Evolutionary conservation across 2,888 invertebrate species (phyloP), one percentile per base, ranked within the genome.

Genomic region (Drosophila lutescens): DNA sequence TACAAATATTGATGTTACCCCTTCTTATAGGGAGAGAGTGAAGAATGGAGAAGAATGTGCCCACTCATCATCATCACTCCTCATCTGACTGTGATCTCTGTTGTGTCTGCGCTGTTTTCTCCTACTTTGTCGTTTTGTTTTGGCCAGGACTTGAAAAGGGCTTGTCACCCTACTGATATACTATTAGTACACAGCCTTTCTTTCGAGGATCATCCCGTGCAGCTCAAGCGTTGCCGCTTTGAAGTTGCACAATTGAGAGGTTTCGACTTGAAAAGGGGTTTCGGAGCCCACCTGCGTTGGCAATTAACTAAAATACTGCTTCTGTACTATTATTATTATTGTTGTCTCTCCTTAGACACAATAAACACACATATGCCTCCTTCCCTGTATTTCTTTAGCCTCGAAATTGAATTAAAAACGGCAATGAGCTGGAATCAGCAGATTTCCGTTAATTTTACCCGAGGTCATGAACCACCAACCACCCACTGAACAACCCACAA

Each of bases 361-460:
- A 84, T 80, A 80, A 80, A 78, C 81, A 34, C 26, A 26, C n/a
- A 36, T 15, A 30, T 32, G 13, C 2, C 32, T n/a, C 38, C 20
- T 38, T 30, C 17, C 54, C 38, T 6, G 38, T 90, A 90, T 90
- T 90, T 90, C 86, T 87, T 90, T 90, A 89, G 86, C 81, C 80
- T 87, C 68, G 61, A 89, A 91, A 90, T 89, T 90, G 86, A 91
- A 91, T 91, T 91, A 91, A 89, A 91, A 86, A 90, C 86, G 91
- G 91, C 92, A 92, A 91, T 92, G 91, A 92, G 89, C 90, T 91
- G 91, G 91, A 92, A 92, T 92, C 92, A 92, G 92, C 90, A 91
- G 91, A 92, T 92, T 92, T 91, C 86, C 86, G 81, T 87, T 88
- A 86, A 90, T 86, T 90, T 89, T 26, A 40, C 65, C 75, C 58